These are phyloP conservation scores for Dunckerocampus dactyliophorus DNA, from an alignment of 2,113 vertebrate species.

Conservation along the genomic window DNA sequence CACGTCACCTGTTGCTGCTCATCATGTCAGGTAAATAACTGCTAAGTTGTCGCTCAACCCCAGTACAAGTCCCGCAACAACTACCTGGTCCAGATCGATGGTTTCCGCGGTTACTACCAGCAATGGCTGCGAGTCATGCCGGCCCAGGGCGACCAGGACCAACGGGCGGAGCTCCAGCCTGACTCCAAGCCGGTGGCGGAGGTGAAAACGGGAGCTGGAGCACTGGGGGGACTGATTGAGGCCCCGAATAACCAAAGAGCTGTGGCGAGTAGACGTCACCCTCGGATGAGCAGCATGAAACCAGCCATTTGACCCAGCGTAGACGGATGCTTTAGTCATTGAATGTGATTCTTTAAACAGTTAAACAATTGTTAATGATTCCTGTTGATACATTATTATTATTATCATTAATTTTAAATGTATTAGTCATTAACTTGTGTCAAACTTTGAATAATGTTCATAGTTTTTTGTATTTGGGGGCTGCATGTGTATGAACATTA, in stretches of 20 bases:
- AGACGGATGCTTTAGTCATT: not conserved
- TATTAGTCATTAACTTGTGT: no score
- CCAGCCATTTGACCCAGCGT: not conserved
- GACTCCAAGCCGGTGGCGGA: not conserved
- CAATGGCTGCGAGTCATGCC: slow-evolving; percentile 84
- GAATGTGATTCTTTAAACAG: not conserved
- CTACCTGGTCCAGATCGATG: slow-evolving; percentile 88
- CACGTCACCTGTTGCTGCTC: not conserved
- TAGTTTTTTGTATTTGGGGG: no score
- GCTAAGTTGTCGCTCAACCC: slow-evolving; percentile 1
- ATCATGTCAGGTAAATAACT: not conserved
- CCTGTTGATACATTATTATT: no score
- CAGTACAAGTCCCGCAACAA: slow-evolving; percentile 86
- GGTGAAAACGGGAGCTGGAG: slow-evolving; percentile 3
- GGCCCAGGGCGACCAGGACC: slow-evolving; percentile 68
- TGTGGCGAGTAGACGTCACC: slow-evolving; percentile 8
- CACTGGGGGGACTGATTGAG: slow-evolving; percentile 17
- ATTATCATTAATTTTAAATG: no score
- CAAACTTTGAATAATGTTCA: no score
- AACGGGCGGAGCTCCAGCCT: slow-evolving; percentile 7
- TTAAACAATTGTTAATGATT: not conserved
- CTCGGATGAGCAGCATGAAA: not conserved
- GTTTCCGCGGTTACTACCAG: slow-evolving; percentile 90
- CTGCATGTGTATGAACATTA: no score
- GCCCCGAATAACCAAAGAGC: slow-evolving; percentile 37